These are phyloP conservation scores for Microchrysa polita DNA, from an alignment of 2,888 invertebrate genomes.

Conservation along the genomic window DNA sequence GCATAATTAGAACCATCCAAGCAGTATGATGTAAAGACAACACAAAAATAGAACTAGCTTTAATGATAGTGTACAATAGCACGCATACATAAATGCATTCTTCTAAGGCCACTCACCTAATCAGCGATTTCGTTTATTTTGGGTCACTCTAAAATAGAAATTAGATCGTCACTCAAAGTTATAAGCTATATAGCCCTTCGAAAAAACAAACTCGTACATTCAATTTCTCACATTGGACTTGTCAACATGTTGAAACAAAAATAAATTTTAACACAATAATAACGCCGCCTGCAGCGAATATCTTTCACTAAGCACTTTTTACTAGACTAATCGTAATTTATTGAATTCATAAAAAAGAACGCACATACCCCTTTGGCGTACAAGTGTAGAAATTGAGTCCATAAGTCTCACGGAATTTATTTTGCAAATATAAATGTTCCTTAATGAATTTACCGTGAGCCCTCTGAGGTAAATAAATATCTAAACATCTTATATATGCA, in stretches of 20 bases:
- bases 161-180: background rate
- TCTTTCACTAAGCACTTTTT: no score
- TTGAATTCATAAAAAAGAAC: no score
- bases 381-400: no score
- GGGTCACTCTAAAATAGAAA: conserved; percentile 2
- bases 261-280: background rate
- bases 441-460: background rate
- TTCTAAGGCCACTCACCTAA: background rate
- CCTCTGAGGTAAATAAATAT: conserved; percentile 21
- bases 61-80: no score
- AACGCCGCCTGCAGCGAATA: no score
- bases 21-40: no score
- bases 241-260: background rate
- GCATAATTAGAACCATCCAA: no score
- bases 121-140: background rate
- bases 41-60: no score
- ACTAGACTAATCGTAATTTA: no score
- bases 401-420: conserved; percentile 34
- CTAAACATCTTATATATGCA: conserved; percentile 35
- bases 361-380: no score
- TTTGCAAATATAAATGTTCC: background rate
- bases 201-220: conserved; percentile 34
- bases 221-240: background rate
- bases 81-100: no score
- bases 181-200: conserved; percentile 2